Base-by-base conservation (phyloP, 2,888 invertebrate genomes). In the Biston stratarius region DNA sequence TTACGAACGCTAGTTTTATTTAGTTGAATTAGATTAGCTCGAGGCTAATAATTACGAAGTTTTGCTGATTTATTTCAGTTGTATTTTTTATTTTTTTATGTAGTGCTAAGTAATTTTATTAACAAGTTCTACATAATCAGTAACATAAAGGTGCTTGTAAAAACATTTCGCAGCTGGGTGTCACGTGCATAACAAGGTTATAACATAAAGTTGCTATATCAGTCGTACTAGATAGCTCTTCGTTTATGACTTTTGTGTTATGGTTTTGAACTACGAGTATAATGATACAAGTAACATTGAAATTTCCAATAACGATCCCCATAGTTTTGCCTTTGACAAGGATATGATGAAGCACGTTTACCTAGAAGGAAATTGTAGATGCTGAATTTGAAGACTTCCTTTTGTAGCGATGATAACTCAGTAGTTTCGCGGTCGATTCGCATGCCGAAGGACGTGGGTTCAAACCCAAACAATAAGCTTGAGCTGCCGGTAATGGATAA, bases 201-300 rank as follows among this genome's bases (percentile, higher is more conserved):
- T 48, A 11, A 33, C 33, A 24, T 48, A 53, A 55, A 24, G 38
- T 45, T 38, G 38, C 42, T 12, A 51, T 55, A 68, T 61, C 63
- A 66, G 51, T 14, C 14, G 24, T 64, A 52, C 64, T 65, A 64
- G 62, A 38, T 40, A 51, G 11, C 38, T 38, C 38, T 53, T 53
- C 9, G 53, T 53, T 53, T 14, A 53, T 15, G 38, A 38, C 24
- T 45, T 24, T 24, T 24, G 11, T 42, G 42, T 48, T 48, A 48
- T 24, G 15, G 12, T 47, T 47, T 8, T 47, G 15, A 7, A 9
- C 38, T 10, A n/a, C n/a, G n/a, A n/a, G n/a, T n/a, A 53, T 6
- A 53, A 36, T 10, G 53, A 53, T 38, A 38, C 24, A 24, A 1
- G 24, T 52, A 67, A 59, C 24, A 48, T 55, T 55, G 51, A 58